These are phyloP conservation scores for Copidosoma floridanum DNA, from an alignment of 1,140 invertebrate genomes.

Conservation along the genomic window DNA sequence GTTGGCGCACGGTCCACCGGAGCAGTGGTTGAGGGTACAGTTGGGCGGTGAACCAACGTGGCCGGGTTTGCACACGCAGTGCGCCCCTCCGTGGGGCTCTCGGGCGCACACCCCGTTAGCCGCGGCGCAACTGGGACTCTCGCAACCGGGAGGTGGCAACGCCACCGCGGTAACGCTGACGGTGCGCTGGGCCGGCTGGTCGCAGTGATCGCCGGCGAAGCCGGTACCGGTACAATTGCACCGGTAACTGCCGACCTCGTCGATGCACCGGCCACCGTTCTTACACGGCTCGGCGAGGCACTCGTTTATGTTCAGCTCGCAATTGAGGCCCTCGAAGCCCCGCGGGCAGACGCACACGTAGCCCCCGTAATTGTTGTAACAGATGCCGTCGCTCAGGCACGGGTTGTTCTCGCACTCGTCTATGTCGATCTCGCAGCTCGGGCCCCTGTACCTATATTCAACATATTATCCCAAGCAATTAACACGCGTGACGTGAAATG, in stretches of 20 bases:
- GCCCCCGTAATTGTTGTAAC: slow-evolving; percentile 76
- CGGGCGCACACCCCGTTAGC: slow-evolving; percentile 60
- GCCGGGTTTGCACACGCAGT: slow-evolving; percentile 71
- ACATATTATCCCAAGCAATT: slow-evolving; percentile 30
- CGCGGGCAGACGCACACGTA: slow-evolving; percentile 80
- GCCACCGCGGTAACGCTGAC: background rate
- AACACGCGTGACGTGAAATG: too few species aligned
- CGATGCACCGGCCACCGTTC: slow-evolving; percentile 67
- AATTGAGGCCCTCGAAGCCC: slow-evolving; percentile 79
- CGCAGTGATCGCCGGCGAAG: slow-evolving; percentile 62
- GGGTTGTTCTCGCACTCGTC: slow-evolving; percentile 76
- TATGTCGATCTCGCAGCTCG: slow-evolving; percentile 78
- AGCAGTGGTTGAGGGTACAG: slow-evolving; percentile 65
- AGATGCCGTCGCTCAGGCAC: slow-evolving; percentile 75
- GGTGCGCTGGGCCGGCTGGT: slow-evolving; percentile 37
- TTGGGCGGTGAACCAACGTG: slow-evolving; percentile 70
- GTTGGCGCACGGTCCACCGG: slow-evolving; percentile 62
- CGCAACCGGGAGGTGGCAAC: slow-evolving; percentile 48
- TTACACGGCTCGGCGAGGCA: slow-evolving; percentile 68
- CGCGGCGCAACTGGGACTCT: slow-evolving; percentile 57
- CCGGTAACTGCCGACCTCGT: slow-evolving; percentile 57
- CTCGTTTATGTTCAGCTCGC: slow-evolving; percentile 66
- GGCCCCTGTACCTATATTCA: slow-evolving; percentile 68
- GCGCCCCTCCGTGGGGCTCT: slow-evolving; percentile 52
- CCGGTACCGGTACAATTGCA: slow-evolving; percentile 59